Percentiles rank a stretch among this genome's conserved stretches.
Conservation (phyloP, 2,888 invertebrate genomes). For the Tiliacea aurago region DNA sequence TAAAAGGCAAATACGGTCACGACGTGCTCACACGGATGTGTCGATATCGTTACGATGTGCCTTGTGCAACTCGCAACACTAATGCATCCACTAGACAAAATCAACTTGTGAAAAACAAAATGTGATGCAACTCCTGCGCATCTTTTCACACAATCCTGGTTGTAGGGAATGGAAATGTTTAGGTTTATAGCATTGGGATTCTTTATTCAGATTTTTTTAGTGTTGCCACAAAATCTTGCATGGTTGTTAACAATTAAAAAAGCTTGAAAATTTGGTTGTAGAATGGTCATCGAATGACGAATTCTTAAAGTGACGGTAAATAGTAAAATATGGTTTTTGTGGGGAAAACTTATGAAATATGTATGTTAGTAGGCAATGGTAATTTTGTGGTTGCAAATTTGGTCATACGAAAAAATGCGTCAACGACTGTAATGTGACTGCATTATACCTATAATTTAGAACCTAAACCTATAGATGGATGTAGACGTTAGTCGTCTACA, state of each 20-base stretch:
- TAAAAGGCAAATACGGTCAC: slow-evolving; percentile 88
- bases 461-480: background rate
- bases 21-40: slow-evolving; percentile 80
- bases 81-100: slow-evolving; percentile 67
- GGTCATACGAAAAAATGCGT: slow-evolving; percentile 1
- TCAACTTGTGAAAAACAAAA: slow-evolving; percentile 53
- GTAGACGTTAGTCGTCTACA: background rate
- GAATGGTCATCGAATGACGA: background rate
- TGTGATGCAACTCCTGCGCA: slow-evolving; percentile 53
- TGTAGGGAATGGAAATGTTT: slow-evolving; percentile 13
- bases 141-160: slow-evolving; percentile 31
- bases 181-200: background rate
- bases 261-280: background rate
- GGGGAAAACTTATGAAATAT: background rate
- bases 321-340: background rate
- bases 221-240: background rate
- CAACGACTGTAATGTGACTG: background rate
- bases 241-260: background rate
- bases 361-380: background rate
- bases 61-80: slow-evolving; percentile 72
- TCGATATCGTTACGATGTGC: slow-evolving; percentile 74
- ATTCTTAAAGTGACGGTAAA: background rate
- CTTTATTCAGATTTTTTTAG: background rate
- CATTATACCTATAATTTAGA: background rate
- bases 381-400: slow-evolving; percentile 8